These are phyloP conservation scores for Bujurquina vittata DNA, from an alignment of 2,113 vertebrate genomes.

Conservation along the genomic window DNA sequence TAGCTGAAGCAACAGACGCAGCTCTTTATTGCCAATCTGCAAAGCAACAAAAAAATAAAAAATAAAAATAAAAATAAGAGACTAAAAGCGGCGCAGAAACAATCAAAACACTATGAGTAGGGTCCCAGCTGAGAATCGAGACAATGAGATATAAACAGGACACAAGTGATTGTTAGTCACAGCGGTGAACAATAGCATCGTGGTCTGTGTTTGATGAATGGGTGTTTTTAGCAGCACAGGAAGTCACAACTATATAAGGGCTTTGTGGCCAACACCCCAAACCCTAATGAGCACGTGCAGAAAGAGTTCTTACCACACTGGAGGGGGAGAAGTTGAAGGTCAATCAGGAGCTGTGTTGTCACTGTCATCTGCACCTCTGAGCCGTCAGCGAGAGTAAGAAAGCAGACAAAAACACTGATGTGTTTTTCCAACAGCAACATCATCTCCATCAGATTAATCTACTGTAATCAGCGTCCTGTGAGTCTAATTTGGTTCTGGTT, in stretches of 20 bases:
- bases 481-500: conserved; percentile 57
- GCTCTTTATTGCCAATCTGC: not conserved
- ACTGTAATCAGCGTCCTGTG: conserved; percentile 32
- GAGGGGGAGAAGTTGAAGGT: not conserved
- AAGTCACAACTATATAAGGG: conserved; percentile 65
- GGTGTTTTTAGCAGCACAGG: conserved; percentile 49
- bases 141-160: conserved; percentile 43
- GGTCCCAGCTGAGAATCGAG: not conserved
- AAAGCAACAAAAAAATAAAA: not conserved
- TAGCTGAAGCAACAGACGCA: not conserved
- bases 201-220: conserved; percentile 63
- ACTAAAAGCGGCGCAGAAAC: not conserved
- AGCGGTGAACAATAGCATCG: conserved; percentile 51
- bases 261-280: conserved; percentile 43
- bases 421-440: conserved; percentile 9
- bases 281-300: conserved; percentile 65
- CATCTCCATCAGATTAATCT: conserved; percentile 52
- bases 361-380: not conserved
- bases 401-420: conserved; percentile 29
- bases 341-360: conserved; percentile 30
- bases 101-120: not conserved
- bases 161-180: conserved; percentile 27
- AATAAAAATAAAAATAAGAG: not conserved
- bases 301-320: conserved; percentile 26
- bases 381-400: not conserved